Evolutionary conservation across 2,888 invertebrate species (phyloP), one percentile per base, ranked within the genome.

Genomic region (Axea sp.): DNA sequence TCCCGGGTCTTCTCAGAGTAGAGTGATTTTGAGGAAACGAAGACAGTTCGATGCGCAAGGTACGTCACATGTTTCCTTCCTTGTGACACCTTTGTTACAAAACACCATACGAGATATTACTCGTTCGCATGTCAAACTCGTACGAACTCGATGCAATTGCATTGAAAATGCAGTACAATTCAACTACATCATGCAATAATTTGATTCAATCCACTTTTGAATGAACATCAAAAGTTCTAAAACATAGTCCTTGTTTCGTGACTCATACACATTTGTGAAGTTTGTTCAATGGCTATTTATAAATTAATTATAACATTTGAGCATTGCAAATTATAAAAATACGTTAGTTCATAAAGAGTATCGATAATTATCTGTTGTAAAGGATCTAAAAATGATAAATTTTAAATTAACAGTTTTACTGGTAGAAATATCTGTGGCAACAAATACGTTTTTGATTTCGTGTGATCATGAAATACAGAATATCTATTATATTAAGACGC

Each of bases 21-120:
- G 87, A 45, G 83, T 83, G 9, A 84, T 87, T 77, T 74, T 87
- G 4, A 81, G 87, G 9, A 82, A 87, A 55, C 82, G 87, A 26
- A 77, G 87, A 11, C 87, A 87, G 64, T 87, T 87, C 24, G 87
- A 87, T 49, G 81, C 85, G 1, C 87, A 87, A 83, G 87, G 87
- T 87, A 79, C 8, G 33, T 45, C 8, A 59, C 24, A 47, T 33
- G 17, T 17, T 43, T 39, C 0, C 1, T 5, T 17, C 35, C n/a
- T 24, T 11, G 3, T 33, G 5, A n/a, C n/a, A 19, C 35, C 14
- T 15, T 28, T 11, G 9, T 55, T 12, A 33, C 9, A n/a, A 4
- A 49, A 28, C 15, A 22, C 2, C 39, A 39, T 31, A 24, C 9
- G 17, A 31, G 31, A 24, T 60, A 39, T 22, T 28, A 37, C 30